Evolutionary conservation across 2,797 vertebrate genomes (phyloP).

Genomic region (Melanotaenia nigrans): DNA sequence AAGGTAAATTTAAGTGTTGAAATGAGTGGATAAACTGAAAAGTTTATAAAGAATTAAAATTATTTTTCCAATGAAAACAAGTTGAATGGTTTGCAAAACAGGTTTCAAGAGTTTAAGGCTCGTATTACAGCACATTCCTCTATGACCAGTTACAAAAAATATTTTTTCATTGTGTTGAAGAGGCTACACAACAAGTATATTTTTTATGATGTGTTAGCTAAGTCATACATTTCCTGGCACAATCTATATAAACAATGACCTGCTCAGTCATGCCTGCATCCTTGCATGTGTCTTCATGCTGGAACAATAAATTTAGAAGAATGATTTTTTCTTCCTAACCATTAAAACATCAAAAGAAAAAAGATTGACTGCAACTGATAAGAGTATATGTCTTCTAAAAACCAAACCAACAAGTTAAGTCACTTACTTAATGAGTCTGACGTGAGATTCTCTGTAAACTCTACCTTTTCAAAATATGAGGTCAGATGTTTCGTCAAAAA

Average conservation of each 20-base stretch:
- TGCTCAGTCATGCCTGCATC: conserved; percentile 37
- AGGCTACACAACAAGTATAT: background rate
- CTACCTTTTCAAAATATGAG: background rate
- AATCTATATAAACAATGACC: conserved; percentile 27
- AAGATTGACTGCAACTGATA: background rate
- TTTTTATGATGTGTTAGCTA: background rate
- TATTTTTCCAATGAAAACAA: background rate
- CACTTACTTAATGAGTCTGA: conserved; percentile 8
- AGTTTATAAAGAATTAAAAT: background rate
- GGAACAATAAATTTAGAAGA: background rate
- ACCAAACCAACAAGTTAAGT: conserved; percentile 2
- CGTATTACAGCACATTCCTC: conserved; percentile 4
- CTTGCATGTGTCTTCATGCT: background rate
- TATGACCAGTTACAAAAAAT: background rate
- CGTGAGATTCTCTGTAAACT: background rate
- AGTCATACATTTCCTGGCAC: conserved; percentile 25
- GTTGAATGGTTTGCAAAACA: background rate
- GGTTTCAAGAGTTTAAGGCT: conserved; percentile 8
- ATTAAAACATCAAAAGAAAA: background rate
- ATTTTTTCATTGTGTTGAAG: background rate
- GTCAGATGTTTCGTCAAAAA: background rate
- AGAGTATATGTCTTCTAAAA: conserved; percentile 10
- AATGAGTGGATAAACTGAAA: background rate
- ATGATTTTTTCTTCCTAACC: background rate
- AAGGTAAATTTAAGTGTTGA: background rate